Evolutionary conservation across 2,888 invertebrate genomes (phyloP), one percentile per base, ranked within the genome.

Genomic region (Drosophila hamatofila): DNA sequence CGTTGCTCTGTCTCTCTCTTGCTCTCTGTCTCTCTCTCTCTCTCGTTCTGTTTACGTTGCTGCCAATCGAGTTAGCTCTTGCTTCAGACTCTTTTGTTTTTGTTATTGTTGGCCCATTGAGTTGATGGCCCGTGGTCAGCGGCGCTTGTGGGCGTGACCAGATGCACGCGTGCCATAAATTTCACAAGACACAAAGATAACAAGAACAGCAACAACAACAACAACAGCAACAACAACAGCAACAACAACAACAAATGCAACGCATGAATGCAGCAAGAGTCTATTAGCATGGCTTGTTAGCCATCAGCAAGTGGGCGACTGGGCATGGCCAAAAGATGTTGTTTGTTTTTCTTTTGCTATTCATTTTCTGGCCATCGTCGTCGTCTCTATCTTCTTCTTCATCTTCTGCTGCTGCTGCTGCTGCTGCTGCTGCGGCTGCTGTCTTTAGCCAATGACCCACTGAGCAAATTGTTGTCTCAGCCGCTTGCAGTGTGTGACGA

Each of bases 131-230:
- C 52, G 41, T 55, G 55, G 63, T 51, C 48, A 55, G 49, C 39
- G 35, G 18, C n/a, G 44, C 39, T 49, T 55, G 61, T 65, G 54
- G 55, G 27, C 21, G 70, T 56, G 55, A 56, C 54, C 37, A 56
- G 52, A 49, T 78, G 80, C 76, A 78, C 78, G 80, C 80, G 78
- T 78, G 80, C 56, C 80, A 72, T 76, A 72, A 80, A 80, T 78
- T 76, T 78, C 44, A 33, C 16, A 8, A 51, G 51, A 18, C 14
- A 27, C 5, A 27, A 6, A 18, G 21, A 35, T 69, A 78, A 69
- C 69, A 78, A 61, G 72, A 62, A 23, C 23, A 57, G 33, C 35
- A 48, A 59, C 23, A 57, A 62, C 18, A 41, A 37, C 27, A 60
- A 39, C n/a, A 52, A 60, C 41, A 70, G n/a, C n/a, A n/a, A n/a